Base-by-base conservation (phyloP, 2,888 invertebrate species). In the Baronia brevicornis region DNA sequence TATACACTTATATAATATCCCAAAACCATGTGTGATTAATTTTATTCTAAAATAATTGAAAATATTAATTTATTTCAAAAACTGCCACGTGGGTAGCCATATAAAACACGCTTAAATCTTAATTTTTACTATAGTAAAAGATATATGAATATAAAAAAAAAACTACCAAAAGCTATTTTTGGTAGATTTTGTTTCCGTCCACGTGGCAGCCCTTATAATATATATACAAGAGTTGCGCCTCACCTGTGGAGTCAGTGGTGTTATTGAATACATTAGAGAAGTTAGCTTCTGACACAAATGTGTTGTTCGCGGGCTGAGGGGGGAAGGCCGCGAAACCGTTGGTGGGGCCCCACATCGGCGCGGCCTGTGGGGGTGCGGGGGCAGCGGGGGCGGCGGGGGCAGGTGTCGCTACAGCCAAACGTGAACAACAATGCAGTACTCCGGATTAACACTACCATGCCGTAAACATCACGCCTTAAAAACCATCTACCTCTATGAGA, bases 251-350 rank as follows among this genome's bases (percentile, higher is more conserved):
- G 69, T 91, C 91, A 60, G 88, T 80, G 34, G 88, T 44, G 79
- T 88, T 90, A 75, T 93, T 94, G 84, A 95, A 95, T 55, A 94
- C 94, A 59, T 93, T 91, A 62, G 91, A 90, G 86, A 95, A 95
- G 86, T 90, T 92, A 80, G 91, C 93, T 73, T 95, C 95, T 64
- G 93, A 90, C 67, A 94, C 93, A 86, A 93, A 93, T 56, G 86
- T 57, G 72, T 68, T 71, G 71, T 64, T 63, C 46, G 46, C 25
- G 33, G 20, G 68, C 60, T 38, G 69, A 65, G 58, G 56, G 60
- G 21, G 57, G 54, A 37, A 63, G 39, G 63, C 38, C 46, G 54
- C 42, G 47, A 49, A 42, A 48, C 52, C 45, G 54, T 52, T 46
- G 46, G n/a, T n/a, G n/a, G 45, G 13, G 30, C 30, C 26, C 30